A percentile compares a stretch with the other conserved stretches of the same genome.
phyloP scores from a whole-genome alignment of 2,113 vertebrate genomes.

The Percina caprodes region DNA sequence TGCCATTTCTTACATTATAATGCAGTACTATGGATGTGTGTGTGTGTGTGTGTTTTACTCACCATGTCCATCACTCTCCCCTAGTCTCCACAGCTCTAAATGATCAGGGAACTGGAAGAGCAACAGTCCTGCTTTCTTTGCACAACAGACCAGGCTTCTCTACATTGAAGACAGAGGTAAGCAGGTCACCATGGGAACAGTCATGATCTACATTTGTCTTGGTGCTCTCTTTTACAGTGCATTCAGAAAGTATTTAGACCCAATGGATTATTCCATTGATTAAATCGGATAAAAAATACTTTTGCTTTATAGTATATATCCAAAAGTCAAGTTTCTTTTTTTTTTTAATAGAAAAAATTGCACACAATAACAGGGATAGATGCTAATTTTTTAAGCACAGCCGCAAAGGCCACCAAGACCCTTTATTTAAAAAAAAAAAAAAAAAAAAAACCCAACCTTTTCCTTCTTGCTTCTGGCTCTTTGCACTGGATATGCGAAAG shows the following conservation, averaged over 20 bases:
- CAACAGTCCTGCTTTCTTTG: slow-evolving; percentile 88
- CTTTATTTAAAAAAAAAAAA: no score
- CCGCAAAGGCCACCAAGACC: no score
- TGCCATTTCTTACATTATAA: neutral
- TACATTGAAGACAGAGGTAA: slow-evolving; percentile 53
- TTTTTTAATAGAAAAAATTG: no score
- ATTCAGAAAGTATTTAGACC: neutral
- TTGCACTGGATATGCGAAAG: no score
- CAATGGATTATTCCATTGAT: no score
- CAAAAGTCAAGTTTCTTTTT: no score
- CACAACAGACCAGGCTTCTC: slow-evolving; percentile 91
- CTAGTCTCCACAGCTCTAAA: slow-evolving; percentile 94
- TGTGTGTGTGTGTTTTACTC: slow-evolving; percentile 34
- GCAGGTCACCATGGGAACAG: neutral
- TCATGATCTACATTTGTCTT: neutral
- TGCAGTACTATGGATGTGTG: neutral
- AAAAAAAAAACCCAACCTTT: no score
- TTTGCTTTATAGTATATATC: no score
- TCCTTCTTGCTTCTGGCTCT: no score
- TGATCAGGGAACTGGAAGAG: slow-evolving; percentile 94
- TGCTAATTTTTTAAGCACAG: no score
- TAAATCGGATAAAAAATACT: no score
- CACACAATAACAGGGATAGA: no score
- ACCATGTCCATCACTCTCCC: slow-evolving; percentile 88
- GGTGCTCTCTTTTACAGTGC: neutral